phyloP scores from a whole-genome alignment of 2,888 invertebrate species.

The Dicyrtomina minuta region DNA sequence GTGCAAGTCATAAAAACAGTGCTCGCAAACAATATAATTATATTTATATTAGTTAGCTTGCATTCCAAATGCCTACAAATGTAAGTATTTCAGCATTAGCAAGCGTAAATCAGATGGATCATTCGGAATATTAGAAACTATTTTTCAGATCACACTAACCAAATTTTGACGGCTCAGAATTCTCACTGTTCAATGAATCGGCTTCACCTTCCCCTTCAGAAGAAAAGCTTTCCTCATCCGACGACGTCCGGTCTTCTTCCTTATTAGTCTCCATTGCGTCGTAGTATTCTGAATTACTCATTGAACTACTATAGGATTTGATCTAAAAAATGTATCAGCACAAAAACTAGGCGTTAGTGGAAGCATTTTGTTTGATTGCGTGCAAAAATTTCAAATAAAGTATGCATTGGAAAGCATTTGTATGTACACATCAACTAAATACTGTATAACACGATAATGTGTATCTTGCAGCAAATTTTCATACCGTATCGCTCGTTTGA shows the following conservation, averaged over 20 bases:
- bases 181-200: constrained; percentile 52
- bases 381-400: neutral
- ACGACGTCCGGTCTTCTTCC: constrained; percentile 52
- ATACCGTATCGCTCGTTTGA: constrained; percentile 55
- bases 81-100: neutral
- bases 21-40: neutral
- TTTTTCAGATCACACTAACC: constrained; percentile 39
- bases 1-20: constrained; percentile 8
- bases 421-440: too few relatives aligned
- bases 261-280: constrained; percentile 65
- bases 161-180: constrained; percentile 52
- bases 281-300: constrained; percentile 76
- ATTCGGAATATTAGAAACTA: too few relatives aligned
- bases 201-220: constrained; percentile 53
- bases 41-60: neutral
- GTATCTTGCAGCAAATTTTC: neutral
- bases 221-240: constrained; percentile 53
- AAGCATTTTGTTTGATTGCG: constrained; percentile 12
- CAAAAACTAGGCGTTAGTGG: neutral
- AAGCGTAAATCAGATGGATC: neutral
- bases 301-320: constrained; percentile 68
- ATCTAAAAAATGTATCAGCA: constrained; percentile 39
- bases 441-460: too few relatives aligned
- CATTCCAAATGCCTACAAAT: neutral
- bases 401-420: neutral